A percentile compares a stretch with the other conserved stretches of the same genome.
Conservation (phyloP, 2,113 vertebrate species). For the Dendrocopos noguchii region DNA sequence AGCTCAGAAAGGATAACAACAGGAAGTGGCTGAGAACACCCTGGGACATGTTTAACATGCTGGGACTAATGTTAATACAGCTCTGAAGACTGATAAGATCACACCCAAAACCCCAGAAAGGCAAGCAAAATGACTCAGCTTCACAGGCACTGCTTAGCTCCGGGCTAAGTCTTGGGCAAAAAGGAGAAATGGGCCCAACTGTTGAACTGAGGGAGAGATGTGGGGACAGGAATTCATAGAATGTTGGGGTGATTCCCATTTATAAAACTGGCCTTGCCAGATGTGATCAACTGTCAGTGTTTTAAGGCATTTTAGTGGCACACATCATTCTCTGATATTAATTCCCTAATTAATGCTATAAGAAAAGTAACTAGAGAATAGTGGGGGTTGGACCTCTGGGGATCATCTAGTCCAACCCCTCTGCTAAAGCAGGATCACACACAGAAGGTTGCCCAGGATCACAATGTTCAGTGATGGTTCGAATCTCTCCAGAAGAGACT, state of each 20-base stretch:
- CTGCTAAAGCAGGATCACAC: no score
- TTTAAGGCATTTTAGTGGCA: not conserved
- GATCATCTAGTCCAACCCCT: no score
- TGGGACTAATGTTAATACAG: constrained; percentile 3
- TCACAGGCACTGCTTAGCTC: not conserved
- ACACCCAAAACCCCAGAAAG: not conserved
- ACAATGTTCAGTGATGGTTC: no score
- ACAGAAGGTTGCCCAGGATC: no score
- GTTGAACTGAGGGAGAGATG: not conserved
- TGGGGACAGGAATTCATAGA: not conserved
- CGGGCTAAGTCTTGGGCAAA: not conserved
- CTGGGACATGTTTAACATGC: not conserved
- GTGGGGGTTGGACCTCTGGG: no score
- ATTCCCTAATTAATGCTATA: not conserved
- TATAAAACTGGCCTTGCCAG: not conserved
- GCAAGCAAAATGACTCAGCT: not conserved
- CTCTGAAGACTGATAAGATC: not conserved
- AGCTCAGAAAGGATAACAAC: constrained; percentile 11
- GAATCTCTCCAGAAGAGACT: no score
- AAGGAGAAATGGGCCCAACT: not conserved
- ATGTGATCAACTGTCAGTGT: not conserved
- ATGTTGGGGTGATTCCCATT: not conserved
- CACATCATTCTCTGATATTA: not conserved
- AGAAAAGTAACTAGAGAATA: no score
- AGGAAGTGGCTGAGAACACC: constrained; percentile 21